Evolutionary conservation across 2,797 vertebrate species (phyloP), one percentile per base, ranked within the genome.

Genomic region (Anabacerthia variegaticeps): DNA sequence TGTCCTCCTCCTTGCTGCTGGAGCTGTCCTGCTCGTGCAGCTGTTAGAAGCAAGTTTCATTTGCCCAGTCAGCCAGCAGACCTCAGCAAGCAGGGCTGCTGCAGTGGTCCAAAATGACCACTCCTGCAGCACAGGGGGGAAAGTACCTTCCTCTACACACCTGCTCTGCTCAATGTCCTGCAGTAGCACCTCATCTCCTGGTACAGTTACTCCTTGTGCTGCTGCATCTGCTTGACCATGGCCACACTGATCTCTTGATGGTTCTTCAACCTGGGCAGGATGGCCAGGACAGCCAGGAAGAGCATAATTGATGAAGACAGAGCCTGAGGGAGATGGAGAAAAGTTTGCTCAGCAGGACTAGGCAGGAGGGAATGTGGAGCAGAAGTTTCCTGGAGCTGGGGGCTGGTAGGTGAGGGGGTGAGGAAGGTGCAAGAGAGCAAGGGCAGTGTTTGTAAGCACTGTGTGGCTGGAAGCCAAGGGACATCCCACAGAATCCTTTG

Each of bases 171-270:
- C 34, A 9, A 11, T 8, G 10, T n/a, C 44, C 30, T 58, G 26
- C 32, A 68, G 49, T 41, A 39, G 28, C 10, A 2, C 22, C 30
- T 41, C 26, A 7, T 34, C 34, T 63, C 10, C 34, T 20, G 10
- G 10, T 3, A 5, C 14, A 41, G 37, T 36, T 28, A 74, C 22
- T 74, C 14, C 37, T 63, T 1, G 0, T 0, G 0, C 43, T 58
- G 37, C 30, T 68, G 13, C 15, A 12, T 67, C 39, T 48, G 6
- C 43, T 78, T 9, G 4, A 6, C 21, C 5, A 4, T 14, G 20
- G 61, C n/a, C 37, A 22, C 10, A 27, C 0, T 0, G 10, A 15
- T 12, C 19, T 41, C 23, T 6, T 6, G 7, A 36, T 10, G 2
- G 24, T 14, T 11, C 28, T 71, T 59, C 41, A 8, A n/a, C 12